Evolutionary conservation across 2,888 invertebrate genomes (phyloP).

Genomic region (Apantesis nais): DNA sequence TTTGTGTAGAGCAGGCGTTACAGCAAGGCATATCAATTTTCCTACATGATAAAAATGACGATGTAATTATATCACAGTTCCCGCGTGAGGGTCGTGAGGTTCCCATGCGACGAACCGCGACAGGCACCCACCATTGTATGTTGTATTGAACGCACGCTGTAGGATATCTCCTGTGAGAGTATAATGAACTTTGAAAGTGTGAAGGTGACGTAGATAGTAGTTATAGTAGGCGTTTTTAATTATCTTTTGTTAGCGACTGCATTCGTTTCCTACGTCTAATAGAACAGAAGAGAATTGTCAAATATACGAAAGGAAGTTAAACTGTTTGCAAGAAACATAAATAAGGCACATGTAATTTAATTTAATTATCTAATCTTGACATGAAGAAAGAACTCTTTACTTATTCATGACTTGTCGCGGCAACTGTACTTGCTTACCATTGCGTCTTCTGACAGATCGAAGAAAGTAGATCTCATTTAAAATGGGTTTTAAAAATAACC

Average conservation of each 20-base stretch:
- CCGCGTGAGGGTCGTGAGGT: slow-evolving; percentile 51
- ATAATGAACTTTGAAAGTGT: slow-evolving; percentile 15
- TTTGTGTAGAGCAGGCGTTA: not conserved
- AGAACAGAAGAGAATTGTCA: not conserved
- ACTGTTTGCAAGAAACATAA: not conserved
- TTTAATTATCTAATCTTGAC: not conserved
- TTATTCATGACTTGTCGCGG: not conserved
- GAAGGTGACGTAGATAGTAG: not conserved
- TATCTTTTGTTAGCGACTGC: not conserved
- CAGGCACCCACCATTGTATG: slow-evolving; percentile 46
- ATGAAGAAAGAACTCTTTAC: not conserved
- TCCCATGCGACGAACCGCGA: slow-evolving; percentile 73
- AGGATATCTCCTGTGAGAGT: slow-evolving; percentile 36
- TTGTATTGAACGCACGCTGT: slow-evolving; percentile 40
- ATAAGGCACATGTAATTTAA: not conserved
- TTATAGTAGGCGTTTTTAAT: not conserved
- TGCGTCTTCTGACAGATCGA: too few species aligned
- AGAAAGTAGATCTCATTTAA: too few species aligned
- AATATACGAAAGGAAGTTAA: not conserved
- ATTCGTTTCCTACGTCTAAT: not conserved
- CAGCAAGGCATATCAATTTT: slow-evolving; percentile 16
- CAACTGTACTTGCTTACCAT: too few species aligned
- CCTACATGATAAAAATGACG: slow-evolving; percentile 44
- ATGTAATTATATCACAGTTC: slow-evolving; percentile 52
- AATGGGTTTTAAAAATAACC: too few species aligned